Base-by-base conservation (phyloP, 1,140 invertebrate genomes). In the Orussus abietinus region DNA sequence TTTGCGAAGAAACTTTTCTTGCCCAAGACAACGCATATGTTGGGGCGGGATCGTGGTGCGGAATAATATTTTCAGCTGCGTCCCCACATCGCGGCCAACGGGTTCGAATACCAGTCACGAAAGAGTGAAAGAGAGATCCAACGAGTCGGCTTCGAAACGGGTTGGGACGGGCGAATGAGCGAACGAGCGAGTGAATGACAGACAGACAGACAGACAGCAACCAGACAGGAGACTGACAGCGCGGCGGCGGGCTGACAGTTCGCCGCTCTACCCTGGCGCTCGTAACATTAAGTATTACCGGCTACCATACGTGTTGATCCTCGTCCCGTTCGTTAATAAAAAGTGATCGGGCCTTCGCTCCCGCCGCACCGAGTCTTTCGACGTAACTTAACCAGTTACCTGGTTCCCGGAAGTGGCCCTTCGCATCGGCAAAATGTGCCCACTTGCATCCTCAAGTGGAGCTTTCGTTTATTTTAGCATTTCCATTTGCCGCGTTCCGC, bases 191-290 rank as follows among this genome's bases (percentile, higher is more conserved):
- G 54, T 42, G 51, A 62, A 42, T 59, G 63, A 68, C 51, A 59
- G 64, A 64, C 62, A 58, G 62, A 57, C 17, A 28, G 47, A 49
- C 59, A 57, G 66, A 69, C 66, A 67, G 64, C 55, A 69, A 66
- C 60, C 60, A 66, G 64, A 63, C 66, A 64, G 59, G 55, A 66
- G 62, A 66, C 57, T 69, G 64, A 69, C 64, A 65, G 62, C 54
- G 47, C 55, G 58, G 55, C 62, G 55, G 62, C 57, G 53, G 54
- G 54, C 57, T 63, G 66, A 69, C 66, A 67, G 64, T 54, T 57
- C 47, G 45, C 52, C 48, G 57, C 56, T 63, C 51, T 49, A 46
- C 50, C 53, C 49, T 52, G n/a, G 49, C 49, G 58, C 54, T 53
- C 45, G 58, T 55, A 64, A 61, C 57, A 56, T 55, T 51, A 49